These are phyloP conservation scores for Synanthedon tipuliformis DNA, from an alignment of 2,888 invertebrate genomes.

Conservation along the genomic window DNA sequence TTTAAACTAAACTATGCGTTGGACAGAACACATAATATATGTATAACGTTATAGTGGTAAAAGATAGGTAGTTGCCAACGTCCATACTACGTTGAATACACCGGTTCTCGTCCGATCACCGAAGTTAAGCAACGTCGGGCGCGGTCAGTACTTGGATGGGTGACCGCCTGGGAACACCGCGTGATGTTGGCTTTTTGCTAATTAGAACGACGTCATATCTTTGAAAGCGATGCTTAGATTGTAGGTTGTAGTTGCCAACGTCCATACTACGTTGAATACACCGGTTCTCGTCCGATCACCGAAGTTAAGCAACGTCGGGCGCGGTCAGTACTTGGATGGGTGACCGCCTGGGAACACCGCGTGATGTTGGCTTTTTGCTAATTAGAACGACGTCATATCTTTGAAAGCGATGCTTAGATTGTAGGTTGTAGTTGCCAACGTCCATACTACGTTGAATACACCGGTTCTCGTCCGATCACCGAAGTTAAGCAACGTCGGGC, in stretches of 20 bases:
- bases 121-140: slow-evolving; percentile 43
- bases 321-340: slow-evolving; percentile 13
- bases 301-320: slow-evolving; percentile 43
- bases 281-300: slow-evolving; percentile 36
- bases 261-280: no score
- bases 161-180: slow-evolving; percentile 21
- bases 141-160: slow-evolving; percentile 12
- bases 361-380: slow-evolving; percentile 16
- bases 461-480: slow-evolving; percentile 46
- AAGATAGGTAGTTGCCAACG: slow-evolving; percentile 8
- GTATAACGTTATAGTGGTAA: no score
- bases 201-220: no score
- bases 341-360: slow-evolving; percentile 20
- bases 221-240: no score
- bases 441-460: slow-evolving; percentile 25
- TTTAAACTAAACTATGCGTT: no score
- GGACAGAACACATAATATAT: no score
- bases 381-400: not conserved
- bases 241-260: no score
- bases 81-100: slow-evolving; percentile 25
- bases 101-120: slow-evolving; percentile 46
- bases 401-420: not conserved
- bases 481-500: slow-evolving; percentile 43
- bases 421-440: slow-evolving; percentile 9
- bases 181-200: slow-evolving; percentile 15